These are phyloP conservation scores for Macaca mulatta DNA, from an alignment of 2,113 vertebrate genomes.

Conservation along the genomic window DNA sequence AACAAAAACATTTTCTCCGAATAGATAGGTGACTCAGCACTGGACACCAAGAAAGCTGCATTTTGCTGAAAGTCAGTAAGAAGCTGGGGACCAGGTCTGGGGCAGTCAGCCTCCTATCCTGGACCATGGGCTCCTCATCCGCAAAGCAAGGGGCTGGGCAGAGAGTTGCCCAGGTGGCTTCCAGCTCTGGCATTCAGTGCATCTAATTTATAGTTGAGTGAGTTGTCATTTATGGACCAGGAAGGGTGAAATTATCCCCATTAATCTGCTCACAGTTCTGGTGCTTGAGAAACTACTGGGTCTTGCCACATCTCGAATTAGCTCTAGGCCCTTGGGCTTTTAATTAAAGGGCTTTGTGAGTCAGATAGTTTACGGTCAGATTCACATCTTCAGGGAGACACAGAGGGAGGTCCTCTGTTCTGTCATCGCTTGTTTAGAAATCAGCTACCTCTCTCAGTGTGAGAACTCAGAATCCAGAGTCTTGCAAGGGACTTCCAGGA, in stretches of 20 bases:
- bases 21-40: background rate
- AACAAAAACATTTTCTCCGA: background rate
- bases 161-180: background rate
- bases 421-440: background rate
- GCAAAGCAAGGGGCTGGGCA: background rate
- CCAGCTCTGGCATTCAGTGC: background rate
- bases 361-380: conserved; percentile 34
- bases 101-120: rapidly evolving
- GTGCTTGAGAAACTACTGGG: background rate
- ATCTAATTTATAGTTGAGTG: background rate
- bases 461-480: background rate
- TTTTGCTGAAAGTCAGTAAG: background rate
- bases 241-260: background rate
- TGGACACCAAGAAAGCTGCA: background rate
- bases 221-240: background rate
- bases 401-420: background rate
- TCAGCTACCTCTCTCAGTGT: rapidly evolving
- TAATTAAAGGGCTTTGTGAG: conserved; percentile 59
- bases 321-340: conserved; percentile 56
- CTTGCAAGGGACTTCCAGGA: rapidly evolving
- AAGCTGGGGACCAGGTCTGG: background rate
- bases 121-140: background rate
- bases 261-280: background rate
- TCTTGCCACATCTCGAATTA: conserved; percentile 40
- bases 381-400: conserved; percentile 39